These are phyloP conservation scores for Tolmerus cingulatus DNA, from an alignment of 2,888 invertebrate genomes.

Conservation along the genomic window DNA sequence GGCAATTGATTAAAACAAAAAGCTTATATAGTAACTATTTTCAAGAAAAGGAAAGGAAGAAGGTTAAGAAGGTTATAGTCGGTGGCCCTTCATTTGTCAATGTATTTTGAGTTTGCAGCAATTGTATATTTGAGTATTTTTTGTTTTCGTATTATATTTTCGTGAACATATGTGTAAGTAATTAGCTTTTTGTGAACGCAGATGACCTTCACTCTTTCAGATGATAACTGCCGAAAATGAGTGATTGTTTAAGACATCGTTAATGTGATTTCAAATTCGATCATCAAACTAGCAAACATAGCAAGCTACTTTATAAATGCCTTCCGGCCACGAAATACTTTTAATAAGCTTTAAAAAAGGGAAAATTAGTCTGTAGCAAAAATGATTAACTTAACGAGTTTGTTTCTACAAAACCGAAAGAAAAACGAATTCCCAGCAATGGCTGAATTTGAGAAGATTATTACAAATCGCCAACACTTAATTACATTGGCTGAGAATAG, in stretches of 20 bases:
- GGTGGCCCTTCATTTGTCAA: no score
- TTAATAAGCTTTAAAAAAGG: neutral
- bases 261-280: neutral
- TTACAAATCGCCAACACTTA: neutral
- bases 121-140: no score
- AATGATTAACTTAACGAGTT: neutral
- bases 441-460: neutral
- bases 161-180: no score
- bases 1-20: neutral
- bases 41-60: no score
- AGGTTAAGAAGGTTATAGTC: no score
- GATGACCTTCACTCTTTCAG: neutral
- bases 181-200: neutral
- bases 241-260: neutral
- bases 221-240: neutral
- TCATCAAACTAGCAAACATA: neutral
- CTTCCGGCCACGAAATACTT: neutral
- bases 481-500: neutral
- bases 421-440: neutral
- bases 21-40: neutral
- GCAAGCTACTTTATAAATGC: neutral
- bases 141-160: no score
- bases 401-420: neutral
- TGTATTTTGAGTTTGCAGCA: no score
- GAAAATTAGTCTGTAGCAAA: neutral